Conservation (phyloP, 1,140 invertebrate genomes). For the Nixonia krombeini region DNA sequence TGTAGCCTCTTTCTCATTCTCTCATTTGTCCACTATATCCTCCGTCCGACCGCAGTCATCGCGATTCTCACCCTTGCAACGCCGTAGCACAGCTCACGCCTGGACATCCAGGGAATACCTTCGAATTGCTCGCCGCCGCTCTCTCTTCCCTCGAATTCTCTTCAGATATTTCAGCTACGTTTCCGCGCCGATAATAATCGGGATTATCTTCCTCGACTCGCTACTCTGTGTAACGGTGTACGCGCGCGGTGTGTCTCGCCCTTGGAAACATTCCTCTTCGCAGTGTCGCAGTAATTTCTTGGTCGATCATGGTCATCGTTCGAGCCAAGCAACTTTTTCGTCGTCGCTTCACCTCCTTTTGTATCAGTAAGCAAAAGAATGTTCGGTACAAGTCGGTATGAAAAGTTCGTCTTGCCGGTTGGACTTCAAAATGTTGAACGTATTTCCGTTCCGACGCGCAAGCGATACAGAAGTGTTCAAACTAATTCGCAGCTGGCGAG, state of each 20-base stretch:
- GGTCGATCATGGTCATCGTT: too few relatives aligned
- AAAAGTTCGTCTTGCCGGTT: too few relatives aligned
- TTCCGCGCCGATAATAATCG: slow-evolving; percentile 23
- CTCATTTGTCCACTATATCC: slow-evolving; percentile 56
- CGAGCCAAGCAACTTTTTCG: too few relatives aligned
- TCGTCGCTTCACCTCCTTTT: too few relatives aligned
- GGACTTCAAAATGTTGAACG: not conserved
- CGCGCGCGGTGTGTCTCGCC: too few relatives aligned
- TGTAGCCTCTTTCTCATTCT: slow-evolving; percentile 41
- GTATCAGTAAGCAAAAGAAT: too few relatives aligned
- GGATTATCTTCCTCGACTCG: slow-evolving; percentile 1
- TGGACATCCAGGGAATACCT: slow-evolving; percentile 61
- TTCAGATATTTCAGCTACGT: slow-evolving; percentile 29
- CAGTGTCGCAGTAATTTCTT: too few relatives aligned
- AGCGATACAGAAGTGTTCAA: too few relatives aligned
- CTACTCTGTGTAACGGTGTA: too few relatives aligned
- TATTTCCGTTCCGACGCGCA: too few relatives aligned
- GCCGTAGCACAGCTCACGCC: slow-evolving; percentile 37
- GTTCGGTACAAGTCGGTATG: too few relatives aligned
- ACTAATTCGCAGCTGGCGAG: not conserved
- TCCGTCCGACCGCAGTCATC: slow-evolving; percentile 54
- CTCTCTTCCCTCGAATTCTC: slow-evolving; percentile 27
- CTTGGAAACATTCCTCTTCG: too few relatives aligned
- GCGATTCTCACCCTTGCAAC: slow-evolving; percentile 56
- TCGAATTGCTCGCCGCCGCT: slow-evolving; percentile 45